phyloP scores from a whole-genome alignment of 2,888 invertebrate species.

The Mellilla xanthometata region DNA sequence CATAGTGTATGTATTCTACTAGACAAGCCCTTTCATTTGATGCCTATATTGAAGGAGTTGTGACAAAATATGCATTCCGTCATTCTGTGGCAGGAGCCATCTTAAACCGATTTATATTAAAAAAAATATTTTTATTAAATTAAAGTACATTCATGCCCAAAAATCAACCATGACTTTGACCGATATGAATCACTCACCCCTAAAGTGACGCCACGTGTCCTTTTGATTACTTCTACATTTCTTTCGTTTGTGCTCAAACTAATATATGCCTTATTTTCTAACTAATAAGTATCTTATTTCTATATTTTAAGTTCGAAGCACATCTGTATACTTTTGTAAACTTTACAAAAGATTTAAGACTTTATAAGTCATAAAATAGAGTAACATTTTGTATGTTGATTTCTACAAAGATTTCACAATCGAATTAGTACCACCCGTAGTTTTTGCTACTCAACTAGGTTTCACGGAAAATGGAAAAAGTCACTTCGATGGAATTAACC shows the following conservation, averaged over 20 bases:
- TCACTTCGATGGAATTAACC: conserved; percentile 56
- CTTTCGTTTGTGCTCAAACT: conserved; percentile 38
- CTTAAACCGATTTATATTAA: too few species aligned
- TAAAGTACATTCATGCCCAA: conserved; percentile 32
- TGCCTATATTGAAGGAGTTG: too few species aligned
- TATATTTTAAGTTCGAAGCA: too few species aligned
- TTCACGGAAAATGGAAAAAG: conserved; percentile 51
- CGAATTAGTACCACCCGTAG: conserved; percentile 74
- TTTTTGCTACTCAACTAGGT: conserved; percentile 71
- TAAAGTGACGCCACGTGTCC: conserved; percentile 60
- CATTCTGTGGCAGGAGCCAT: too few species aligned
- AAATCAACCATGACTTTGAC: conserved; percentile 41
- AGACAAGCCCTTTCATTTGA: too few species aligned
- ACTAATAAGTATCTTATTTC: too few species aligned
- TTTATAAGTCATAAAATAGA: background rate
- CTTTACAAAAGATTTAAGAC: background rate
- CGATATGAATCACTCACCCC: conserved; percentile 42
- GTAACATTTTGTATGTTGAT: background rate
- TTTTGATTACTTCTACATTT: conserved; percentile 68
- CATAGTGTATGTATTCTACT: too few species aligned
- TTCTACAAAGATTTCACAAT: conserved; percentile 43
- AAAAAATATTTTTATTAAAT: conserved; percentile 6
- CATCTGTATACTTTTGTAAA: too few species aligned
- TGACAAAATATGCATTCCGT: too few species aligned
- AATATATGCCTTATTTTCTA: conserved; percentile 6